A percentile compares a stretch with the other conserved stretches of the same genome.
phyloP scores from a whole-genome alignment of 2,797 vertebrate species.

The Gila robusta region DNA sequence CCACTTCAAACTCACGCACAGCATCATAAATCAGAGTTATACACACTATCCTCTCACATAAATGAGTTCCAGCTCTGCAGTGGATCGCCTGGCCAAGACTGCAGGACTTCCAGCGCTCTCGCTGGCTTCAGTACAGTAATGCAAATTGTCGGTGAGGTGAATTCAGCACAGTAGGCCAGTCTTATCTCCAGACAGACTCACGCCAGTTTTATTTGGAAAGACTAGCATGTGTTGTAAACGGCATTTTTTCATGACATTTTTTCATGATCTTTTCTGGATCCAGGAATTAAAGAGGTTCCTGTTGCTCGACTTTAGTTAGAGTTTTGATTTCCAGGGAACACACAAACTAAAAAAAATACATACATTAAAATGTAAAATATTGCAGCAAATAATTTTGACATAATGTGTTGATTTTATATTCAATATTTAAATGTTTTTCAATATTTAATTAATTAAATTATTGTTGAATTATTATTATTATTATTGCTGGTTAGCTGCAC shows the following conservation, averaged over 20 bases:
- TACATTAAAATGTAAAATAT: not conserved
- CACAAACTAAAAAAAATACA: too few relatives aligned
- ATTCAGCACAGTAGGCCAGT: constrained; percentile 10
- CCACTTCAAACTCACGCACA: constrained; percentile 35
- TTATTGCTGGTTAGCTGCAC: not conserved
- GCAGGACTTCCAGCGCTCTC: constrained; percentile 5
- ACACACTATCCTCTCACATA: constrained; percentile 17
- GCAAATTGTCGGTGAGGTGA: constrained; percentile 18
- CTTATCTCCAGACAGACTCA: constrained; percentile 26
- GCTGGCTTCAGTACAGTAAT: constrained; percentile 26
- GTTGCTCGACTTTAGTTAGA: not conserved
- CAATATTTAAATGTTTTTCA: not conserved
- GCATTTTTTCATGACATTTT: not conserved
- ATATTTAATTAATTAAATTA: not conserved
- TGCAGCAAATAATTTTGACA: not conserved
- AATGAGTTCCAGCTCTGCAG: constrained; percentile 45
- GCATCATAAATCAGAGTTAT: constrained; percentile 25
- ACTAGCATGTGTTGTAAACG: not conserved
- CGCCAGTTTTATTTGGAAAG: constrained; percentile 17
- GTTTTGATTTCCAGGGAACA: not conserved
- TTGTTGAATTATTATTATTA: too few relatives aligned
- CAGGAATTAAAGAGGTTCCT: not conserved
- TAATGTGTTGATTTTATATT: not conserved
- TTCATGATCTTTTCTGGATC: not conserved
- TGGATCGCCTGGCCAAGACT: constrained; percentile 33